Conservation (phyloP, 2,113 vertebrate species). For the Hemichromis elongatus region DNA sequence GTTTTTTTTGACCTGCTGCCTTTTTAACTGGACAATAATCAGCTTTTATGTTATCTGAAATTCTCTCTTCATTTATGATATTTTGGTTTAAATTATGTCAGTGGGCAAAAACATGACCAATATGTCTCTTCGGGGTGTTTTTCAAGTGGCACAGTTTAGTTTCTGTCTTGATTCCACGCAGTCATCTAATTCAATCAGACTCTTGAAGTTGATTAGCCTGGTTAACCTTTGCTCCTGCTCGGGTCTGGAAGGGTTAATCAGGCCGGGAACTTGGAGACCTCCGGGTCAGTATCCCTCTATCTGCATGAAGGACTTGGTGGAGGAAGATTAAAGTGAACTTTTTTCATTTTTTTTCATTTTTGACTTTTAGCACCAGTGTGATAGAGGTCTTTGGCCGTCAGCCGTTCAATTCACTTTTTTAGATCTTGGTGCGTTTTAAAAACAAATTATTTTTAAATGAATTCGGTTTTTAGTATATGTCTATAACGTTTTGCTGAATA, state of each 20-base stretch:
- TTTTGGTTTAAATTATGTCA: neutral
- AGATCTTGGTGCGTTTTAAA: neutral
- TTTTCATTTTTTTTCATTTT: neutral
- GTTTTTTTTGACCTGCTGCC: neutral
- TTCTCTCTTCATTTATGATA: neutral
- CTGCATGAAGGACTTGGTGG: constrained; percentile 73
- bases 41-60: neutral
- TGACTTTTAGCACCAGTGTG: constrained; percentile 37
- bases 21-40: neutral
- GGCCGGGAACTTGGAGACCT: constrained; percentile 76
- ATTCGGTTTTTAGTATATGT: neutral
- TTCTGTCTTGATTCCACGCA: constrained; percentile 34
- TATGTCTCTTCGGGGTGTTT: neutral
- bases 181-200: constrained; percentile 66
- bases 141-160: neutral
- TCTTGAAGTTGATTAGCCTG: constrained; percentile 74
- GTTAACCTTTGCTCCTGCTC: constrained; percentile 80
- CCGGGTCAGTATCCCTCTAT: constrained; percentile 76
- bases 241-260: constrained; percentile 86
- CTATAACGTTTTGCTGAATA: neutral
- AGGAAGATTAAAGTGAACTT: constrained; percentile 72
- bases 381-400: constrained; percentile 50
- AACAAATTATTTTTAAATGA: neutral
- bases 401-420: neutral
- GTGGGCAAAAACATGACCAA: neutral